Base-by-base conservation (phyloP, 2,113 vertebrate genomes). In the Catharus minimus region DNA sequence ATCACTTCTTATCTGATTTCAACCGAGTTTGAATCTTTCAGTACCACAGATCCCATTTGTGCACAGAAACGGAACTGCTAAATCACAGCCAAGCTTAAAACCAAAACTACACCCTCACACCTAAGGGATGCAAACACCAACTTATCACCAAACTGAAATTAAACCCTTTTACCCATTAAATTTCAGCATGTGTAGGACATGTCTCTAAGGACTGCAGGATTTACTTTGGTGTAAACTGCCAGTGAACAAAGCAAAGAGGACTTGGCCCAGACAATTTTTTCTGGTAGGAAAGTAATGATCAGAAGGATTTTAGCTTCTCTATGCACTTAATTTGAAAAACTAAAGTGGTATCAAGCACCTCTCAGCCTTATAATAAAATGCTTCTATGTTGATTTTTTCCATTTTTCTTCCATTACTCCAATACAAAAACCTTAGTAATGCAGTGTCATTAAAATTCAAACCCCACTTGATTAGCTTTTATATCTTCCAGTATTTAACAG, bases 391-490 rank as follows among this genome's bases (percentile, higher is more conserved):
- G 57, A 30, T 39, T 74, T 91, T 91, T 82, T 86, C 38, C 17
- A 24, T 84, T 90, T 62, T 86, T 78, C 72, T 69, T 89, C 78
- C 53, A 74, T 86, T 86, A 92, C 81, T 80, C 64, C 73, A 76
- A 64, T 16, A 90, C 81, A 53, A 91, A 91, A 95, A 93, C 77
- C 60, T 69, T 5, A 66, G 73, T 78, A 85, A 80, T 43, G 56
- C 44, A 81, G 43, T 26, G 32, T 60, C 72, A 82, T 82, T 76
- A 90, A 75, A 96, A 95, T 53, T 81, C 82, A 88, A 88, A 93
- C 41, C 62, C 50, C 46, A 75, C 77, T 88, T 68, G 64, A 93
- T 90, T 80, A 97, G 89, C 58, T 95, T 97, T 96, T 96, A 90
- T 93, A 89, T 84, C 75, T 92, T 62, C 27, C 65, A 81, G 33